A percentile compares a stretch with the other conserved stretches of the same genome.
phyloP scores from a whole-genome alignment of 2,888 invertebrate species.

The Polylopha cassiicola region DNA sequence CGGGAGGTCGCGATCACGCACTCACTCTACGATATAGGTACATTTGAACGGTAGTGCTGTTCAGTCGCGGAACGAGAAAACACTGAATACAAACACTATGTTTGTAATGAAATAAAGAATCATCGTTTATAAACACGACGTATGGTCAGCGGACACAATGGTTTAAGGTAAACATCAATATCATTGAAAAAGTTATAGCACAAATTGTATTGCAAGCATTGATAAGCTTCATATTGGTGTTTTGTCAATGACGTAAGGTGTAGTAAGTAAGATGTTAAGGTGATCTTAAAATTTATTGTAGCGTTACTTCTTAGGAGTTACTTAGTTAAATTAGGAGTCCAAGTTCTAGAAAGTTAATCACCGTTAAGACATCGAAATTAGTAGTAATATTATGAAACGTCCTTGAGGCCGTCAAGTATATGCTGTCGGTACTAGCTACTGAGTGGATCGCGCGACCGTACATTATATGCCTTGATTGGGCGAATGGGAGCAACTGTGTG shows the following conservation, averaged over 20 bases:
- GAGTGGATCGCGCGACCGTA: conserved; percentile 23
- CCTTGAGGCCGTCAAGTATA: too few relatives aligned
- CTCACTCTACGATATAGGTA: conserved; percentile 36
- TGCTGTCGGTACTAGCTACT: too few relatives aligned
- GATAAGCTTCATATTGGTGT: too few relatives aligned
- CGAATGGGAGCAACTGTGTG: conserved; percentile 51
- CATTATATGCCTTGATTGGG: conserved; percentile 66
- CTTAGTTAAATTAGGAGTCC: too few relatives aligned
- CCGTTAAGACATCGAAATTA: too few relatives aligned
- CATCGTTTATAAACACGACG: conserved; percentile 59
- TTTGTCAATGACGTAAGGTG: too few relatives aligned
- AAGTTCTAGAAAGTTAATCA: too few relatives aligned
- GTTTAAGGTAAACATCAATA: conserved; percentile 23
- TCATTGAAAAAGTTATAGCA: conserved; percentile 9
- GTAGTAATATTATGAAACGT: too few relatives aligned
- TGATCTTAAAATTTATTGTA: too few relatives aligned
- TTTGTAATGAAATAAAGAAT: conserved; percentile 52
- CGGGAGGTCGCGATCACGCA: conserved; percentile 11
- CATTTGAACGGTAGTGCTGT: conserved; percentile 41
- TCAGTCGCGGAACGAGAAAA: conserved; percentile 38
- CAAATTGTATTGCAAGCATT: too few relatives aligned
- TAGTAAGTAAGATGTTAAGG: too few relatives aligned
- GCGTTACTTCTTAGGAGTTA: too few relatives aligned
- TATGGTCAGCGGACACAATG: conserved; percentile 47
- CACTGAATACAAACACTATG: conserved; percentile 43